These are phyloP conservation scores for Phalacrocorax brasilianus DNA, from an alignment of 2,113 vertebrate genomes.

Conservation along the genomic window DNA sequence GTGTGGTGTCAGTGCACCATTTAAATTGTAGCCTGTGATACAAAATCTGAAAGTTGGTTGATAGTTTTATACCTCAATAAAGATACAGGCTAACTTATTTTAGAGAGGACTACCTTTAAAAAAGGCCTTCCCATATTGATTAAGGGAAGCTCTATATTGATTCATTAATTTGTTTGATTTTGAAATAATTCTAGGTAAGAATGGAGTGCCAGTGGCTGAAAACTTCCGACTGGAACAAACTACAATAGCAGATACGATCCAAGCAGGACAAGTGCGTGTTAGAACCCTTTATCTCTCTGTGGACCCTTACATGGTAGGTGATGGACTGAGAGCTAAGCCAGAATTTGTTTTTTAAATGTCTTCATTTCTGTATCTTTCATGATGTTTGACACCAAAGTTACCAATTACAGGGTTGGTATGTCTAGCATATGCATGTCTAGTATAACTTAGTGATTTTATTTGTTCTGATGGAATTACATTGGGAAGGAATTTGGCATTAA, in stretches of 20 bases:
- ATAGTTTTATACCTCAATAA: background rate
- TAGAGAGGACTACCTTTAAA: background rate
- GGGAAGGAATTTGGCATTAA: background rate
- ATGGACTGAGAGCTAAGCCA: background rate
- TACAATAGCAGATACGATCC: slow-evolving; percentile 71
- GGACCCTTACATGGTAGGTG: slow-evolving; percentile 94
- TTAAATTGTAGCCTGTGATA: background rate
- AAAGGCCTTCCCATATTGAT: background rate
- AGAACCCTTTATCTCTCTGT: slow-evolving; percentile 92
- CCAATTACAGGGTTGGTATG: background rate
- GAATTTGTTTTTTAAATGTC: background rate
- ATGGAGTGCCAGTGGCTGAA: slow-evolving; percentile 82
- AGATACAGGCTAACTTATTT: background rate
- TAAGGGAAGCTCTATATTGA: background rate
- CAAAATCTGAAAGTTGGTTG: background rate
- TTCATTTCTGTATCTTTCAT: background rate
- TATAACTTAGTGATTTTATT: background rate
- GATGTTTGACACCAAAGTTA: background rate
- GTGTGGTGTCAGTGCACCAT: background rate
- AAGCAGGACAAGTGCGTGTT: slow-evolving; percentile 80
- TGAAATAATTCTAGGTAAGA: slow-evolving; percentile 74
- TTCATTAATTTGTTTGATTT: slow-evolving; percentile 15
- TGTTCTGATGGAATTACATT: background rate
- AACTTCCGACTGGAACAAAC: slow-evolving; percentile 85
- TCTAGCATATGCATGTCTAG: background rate